Conservation (phyloP, 2,797 vertebrate genomes). For the Schizopygopsis malacanthus region DNA sequence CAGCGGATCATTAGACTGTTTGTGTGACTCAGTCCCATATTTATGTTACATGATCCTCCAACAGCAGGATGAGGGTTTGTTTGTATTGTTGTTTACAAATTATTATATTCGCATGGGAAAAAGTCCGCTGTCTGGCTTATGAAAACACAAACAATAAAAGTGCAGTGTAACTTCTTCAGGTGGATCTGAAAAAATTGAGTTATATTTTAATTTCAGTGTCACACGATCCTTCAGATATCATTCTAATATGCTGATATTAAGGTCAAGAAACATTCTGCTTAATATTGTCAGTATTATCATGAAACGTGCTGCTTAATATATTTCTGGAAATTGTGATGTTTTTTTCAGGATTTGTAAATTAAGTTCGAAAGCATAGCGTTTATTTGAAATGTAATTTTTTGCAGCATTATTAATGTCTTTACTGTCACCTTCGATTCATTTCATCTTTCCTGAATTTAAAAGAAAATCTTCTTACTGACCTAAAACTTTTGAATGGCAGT, state of each 20-base stretch:
- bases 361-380: too few species aligned
- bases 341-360: too few species aligned
- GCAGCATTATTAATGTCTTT: too few species aligned
- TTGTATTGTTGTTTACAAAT: conserved; percentile 5
- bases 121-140: background rate
- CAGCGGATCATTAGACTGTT: conserved; percentile 9
- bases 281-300: background rate
- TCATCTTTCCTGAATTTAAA: too few species aligned
- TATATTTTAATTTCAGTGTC: background rate
- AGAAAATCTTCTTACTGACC: too few species aligned
- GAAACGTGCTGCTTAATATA: background rate
- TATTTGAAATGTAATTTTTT: too few species aligned
- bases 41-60: background rate
- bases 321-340: background rate
- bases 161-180: background rate
- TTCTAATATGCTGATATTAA: background rate
- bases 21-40: background rate
- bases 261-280: background rate
- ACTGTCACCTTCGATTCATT: too few species aligned
- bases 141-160: background rate
- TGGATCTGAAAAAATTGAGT: background rate
- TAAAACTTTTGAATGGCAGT: background rate
- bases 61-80: background rate
- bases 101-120: background rate
- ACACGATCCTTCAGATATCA: background rate